Percentiles rank a stretch among this genome's conserved stretches.
Conservation (phyloP, 2,797 vertebrate genomes). For the Periparus ater region DNA sequence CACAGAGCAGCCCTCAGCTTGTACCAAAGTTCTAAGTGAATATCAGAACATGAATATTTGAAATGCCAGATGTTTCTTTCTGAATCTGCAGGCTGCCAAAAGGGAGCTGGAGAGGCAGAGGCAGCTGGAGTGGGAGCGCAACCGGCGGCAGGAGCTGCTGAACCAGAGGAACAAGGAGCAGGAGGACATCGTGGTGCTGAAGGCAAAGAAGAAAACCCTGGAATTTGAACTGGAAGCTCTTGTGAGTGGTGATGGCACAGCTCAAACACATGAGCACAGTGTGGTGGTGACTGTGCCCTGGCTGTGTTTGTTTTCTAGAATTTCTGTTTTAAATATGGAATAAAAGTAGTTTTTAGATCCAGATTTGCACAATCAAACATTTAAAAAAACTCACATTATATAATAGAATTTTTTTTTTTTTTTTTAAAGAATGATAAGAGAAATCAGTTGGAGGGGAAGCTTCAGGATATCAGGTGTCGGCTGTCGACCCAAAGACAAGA, state of each 20-base stretch:
- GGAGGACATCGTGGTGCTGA: constrained; percentile 94
- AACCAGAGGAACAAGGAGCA: constrained; percentile 95
- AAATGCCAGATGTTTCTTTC: rapidly evolving
- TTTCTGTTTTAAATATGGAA: background rate
- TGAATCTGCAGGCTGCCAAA: constrained; percentile 85
- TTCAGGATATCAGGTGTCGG: constrained; percentile 93
- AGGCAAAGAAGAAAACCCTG: constrained; percentile 95
- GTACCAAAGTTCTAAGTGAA: background rate
- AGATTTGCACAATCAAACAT: background rate
- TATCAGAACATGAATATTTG: rapidly evolving
- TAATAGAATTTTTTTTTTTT: background rate
- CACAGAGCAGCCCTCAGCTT: background rate
- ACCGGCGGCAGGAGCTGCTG: constrained; percentile 92
- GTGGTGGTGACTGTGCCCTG: background rate
- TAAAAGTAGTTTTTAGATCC: background rate
- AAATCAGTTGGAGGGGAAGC: constrained; percentile 92
- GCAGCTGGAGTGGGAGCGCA: constrained; percentile 88
- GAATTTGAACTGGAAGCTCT: constrained; percentile 97
- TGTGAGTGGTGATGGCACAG: constrained; percentile 69
- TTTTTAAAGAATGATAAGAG: constrained; percentile 92
- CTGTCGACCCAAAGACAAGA: constrained; percentile 91
- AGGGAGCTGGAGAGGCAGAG: constrained; percentile 92
- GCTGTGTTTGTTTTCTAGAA: background rate
- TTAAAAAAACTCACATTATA: background rate
- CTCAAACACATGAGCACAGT: background rate